Percentiles rank a stretch among this genome's conserved stretches.
Evolutionary conservation across 1,140 invertebrate genomes (phyloP).

Genomic region (Bradynema listronoti): DNA sequence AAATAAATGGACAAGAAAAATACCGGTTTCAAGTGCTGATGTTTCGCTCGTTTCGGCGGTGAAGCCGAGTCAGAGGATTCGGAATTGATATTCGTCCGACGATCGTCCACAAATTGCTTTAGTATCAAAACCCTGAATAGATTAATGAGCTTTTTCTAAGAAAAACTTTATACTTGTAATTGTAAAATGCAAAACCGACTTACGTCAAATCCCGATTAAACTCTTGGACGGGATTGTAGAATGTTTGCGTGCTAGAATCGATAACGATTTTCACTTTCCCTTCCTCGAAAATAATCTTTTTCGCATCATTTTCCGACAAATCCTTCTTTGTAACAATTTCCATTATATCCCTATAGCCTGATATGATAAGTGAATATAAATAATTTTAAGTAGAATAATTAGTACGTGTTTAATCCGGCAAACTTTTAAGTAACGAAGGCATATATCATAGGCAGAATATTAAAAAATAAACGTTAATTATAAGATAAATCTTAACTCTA

Average conservation of each 20-base stretch:
- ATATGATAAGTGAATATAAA: too few species aligned
- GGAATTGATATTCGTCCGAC: constrained; percentile 21
- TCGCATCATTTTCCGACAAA: neutral
- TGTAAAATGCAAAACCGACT: constrained; percentile 9
- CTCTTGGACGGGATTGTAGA: constrained; percentile 57
- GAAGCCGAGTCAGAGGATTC: too few species aligned
- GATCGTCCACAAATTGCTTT: constrained; percentile 36
- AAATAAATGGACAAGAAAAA: neutral
- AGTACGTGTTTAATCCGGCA: neutral
- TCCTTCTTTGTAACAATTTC: neutral
- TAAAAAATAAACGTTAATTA: too few species aligned
- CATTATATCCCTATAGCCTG: neutral
- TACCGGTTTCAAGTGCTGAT: neutral
- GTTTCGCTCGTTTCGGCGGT: too few species aligned
- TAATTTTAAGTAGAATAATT: neutral
- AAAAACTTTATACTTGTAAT: too few species aligned
- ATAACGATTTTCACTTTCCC: constrained; percentile 45
- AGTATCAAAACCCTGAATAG: constrained; percentile 44
- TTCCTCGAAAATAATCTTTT: constrained; percentile 39
- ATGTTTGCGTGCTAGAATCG: constrained; percentile 26
- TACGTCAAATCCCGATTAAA: constrained; percentile 57
- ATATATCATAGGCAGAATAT: neutral
- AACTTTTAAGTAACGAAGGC: neutral
- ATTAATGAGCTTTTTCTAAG: constrained; percentile 11
- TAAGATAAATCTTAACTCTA: too few species aligned